Evolutionary conservation across 2,113 vertebrate genomes (phyloP), one percentile per base, ranked within the genome.

Genomic region (Tauraco erythrolophus): DNA sequence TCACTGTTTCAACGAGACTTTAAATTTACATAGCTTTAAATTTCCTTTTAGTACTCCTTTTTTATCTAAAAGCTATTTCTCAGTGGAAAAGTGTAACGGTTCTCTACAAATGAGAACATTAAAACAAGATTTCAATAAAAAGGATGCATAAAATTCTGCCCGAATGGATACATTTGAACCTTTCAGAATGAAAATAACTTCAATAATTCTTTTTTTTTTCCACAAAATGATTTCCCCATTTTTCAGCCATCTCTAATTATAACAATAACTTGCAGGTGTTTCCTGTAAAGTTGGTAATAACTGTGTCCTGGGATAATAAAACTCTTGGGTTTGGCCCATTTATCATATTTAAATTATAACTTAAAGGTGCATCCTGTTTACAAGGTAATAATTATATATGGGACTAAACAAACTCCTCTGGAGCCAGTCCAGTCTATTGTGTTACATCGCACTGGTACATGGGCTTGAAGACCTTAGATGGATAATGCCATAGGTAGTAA

Each of bases 351-450:
- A 98, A 97, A 96, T 95, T 95, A 95, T 95, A 97, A 96, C 79
- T 96, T 93, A 96, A 97, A 97, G 96, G 94, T 97, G 97, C 68
- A 97, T 97, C 97, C 97, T 97, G 97, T 98, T 97, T 97, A 97
- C 91, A 92, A 91, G 86, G 94, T 92, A 95, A 95, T 97, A 96
- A 96, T 95, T 96, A 62, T 87, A 89, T 93, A 83, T 69, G 90
- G 94, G 77, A 89, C 95, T 84, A 97, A 98, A 97, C 96, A 98
- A 98, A 96, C 94, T 90, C 51, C 33, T 82, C 94, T 97, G 95
- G 91, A 96, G 76, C 37, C 82, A 84, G 60, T 85, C 91, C 95
- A 95, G 21, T 64, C 94, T 88, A 97, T 96, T 97, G 94, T 97
- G n/a, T 60, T 91, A 30, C 53, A 77, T 17, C 5, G 0, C 58